Percentiles rank a stretch among this genome's conserved stretches.
Evolutionary conservation across 2,888 invertebrate genomes (phyloP).

Genomic region (Magallana nippona): DNA sequence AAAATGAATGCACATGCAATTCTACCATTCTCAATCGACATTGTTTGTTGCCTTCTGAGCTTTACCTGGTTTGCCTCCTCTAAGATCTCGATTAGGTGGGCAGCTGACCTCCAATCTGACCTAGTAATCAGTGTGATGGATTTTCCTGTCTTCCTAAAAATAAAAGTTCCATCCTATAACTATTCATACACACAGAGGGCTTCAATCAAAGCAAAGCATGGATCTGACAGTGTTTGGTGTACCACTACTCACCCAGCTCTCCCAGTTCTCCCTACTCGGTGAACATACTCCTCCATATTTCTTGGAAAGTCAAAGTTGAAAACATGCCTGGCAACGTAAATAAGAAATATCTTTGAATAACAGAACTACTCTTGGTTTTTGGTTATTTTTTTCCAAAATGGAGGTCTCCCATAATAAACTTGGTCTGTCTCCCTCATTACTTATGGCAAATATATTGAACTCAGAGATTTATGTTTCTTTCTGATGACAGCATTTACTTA

Average conservation of each 20-base stretch:
- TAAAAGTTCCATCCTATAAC: not conserved
- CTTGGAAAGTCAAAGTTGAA: constrained; percentile 95
- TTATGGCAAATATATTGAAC: too few relatives aligned
- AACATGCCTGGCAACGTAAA: constrained; percentile 85
- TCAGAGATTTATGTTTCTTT: too few relatives aligned
- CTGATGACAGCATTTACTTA: too few relatives aligned
- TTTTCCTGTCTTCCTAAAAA: constrained; percentile 85
- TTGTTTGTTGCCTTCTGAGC: not conserved
- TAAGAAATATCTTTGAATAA: too few relatives aligned
- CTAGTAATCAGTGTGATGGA: constrained; percentile 90
- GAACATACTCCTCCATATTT: constrained; percentile 97
- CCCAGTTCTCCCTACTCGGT: constrained; percentile 96
- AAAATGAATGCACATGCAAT: too few relatives aligned
- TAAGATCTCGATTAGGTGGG: constrained; percentile 90
- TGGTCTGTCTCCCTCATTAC: too few relatives aligned
- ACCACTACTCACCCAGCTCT: constrained; percentile 86
- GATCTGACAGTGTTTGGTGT: not conserved
- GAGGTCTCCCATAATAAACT: too few relatives aligned
- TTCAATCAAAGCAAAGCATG: too few relatives aligned
- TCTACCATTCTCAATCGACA: too few relatives aligned
- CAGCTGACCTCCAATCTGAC: constrained; percentile 90
- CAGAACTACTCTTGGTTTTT: too few relatives aligned
- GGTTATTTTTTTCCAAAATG: too few relatives aligned
- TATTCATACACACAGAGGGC: constrained; percentile 23
- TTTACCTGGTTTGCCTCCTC: constrained; percentile 88